Evolutionary conservation across 1,140 invertebrate genomes (phyloP).

Genomic region (Colletes gigas): DNA sequence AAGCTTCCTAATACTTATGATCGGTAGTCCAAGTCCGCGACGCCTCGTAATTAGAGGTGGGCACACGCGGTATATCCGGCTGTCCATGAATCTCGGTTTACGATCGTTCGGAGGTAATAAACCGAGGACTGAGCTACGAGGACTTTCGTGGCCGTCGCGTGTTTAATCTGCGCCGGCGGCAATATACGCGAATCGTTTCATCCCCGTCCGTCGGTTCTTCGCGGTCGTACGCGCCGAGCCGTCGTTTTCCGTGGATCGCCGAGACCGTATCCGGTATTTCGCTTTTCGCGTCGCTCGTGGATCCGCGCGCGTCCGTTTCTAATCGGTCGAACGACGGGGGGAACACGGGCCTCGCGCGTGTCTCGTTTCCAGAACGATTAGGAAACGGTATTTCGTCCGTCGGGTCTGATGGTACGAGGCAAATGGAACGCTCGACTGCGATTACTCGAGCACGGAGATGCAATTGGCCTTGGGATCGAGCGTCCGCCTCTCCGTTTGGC

Average conservation of each 20-base stretch:
- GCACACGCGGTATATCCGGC: no score
- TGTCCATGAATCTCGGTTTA: not conserved
- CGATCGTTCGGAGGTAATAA: not conserved
- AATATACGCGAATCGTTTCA: no score
- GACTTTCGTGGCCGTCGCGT: no score
- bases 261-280: no score
- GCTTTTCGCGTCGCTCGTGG: not conserved
- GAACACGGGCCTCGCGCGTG: constrained; percentile 6
- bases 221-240: no score
- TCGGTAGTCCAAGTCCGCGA: no score
- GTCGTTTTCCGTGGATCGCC: no score
- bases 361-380: constrained; percentile 48
- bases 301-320: not conserved
- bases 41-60: no score
- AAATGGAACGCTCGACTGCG: constrained; percentile 38
- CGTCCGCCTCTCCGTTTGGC: not conserved
- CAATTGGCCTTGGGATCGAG: constrained; percentile 48
- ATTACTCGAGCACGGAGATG: constrained; percentile 38
- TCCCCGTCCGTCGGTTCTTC: no score
- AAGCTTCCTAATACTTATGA: no score
- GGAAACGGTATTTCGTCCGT: constrained; percentile 36
- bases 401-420: not conserved
- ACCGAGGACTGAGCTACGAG: not conserved
- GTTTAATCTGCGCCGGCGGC: no score
- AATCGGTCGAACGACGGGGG: constrained; percentile 1